These are phyloP conservation scores for Digitonthophagus gazella DNA, from an alignment of 2,888 invertebrate species.

Conservation along the genomic window DNA sequence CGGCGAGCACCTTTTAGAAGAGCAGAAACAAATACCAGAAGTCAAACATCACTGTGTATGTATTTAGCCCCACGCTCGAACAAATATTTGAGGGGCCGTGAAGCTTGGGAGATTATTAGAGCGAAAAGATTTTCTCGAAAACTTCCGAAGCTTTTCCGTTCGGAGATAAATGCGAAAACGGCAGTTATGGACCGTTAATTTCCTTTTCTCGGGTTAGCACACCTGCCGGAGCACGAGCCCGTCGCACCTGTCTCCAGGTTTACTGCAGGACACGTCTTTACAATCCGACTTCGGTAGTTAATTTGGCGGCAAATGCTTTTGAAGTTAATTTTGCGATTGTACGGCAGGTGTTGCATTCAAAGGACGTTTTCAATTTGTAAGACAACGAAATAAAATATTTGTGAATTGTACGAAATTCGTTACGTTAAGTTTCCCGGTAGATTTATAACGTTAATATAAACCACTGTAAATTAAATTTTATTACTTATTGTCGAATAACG, in stretches of 20 bases:
- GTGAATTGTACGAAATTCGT: too few relatives aligned
- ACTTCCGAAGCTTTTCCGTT: neutral
- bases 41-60: neutral
- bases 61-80: neutral
- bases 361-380: neutral
- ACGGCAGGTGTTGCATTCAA: too few relatives aligned
- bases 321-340: too few relatives aligned
- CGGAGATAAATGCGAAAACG: neutral
- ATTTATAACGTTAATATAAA: too few relatives aligned
- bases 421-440: too few relatives aligned
- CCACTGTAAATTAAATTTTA: too few relatives aligned
- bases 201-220: neutral
- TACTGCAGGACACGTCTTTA: neutral
- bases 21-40: neutral
- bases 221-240: neutral
- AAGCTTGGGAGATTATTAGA: neutral
- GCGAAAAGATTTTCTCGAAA: neutral
- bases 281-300: neutral
- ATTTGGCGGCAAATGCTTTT: neutral
- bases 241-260: neutral
- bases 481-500: too few relatives aligned
- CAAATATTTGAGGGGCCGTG: neutral
- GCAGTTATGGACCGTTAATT: neutral
- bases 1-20: neutral
- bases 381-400: too few relatives aligned